These are phyloP conservation scores for Micrasema minimum DNA, from an alignment of 1,140 invertebrate species.

Conservation along the genomic window DNA sequence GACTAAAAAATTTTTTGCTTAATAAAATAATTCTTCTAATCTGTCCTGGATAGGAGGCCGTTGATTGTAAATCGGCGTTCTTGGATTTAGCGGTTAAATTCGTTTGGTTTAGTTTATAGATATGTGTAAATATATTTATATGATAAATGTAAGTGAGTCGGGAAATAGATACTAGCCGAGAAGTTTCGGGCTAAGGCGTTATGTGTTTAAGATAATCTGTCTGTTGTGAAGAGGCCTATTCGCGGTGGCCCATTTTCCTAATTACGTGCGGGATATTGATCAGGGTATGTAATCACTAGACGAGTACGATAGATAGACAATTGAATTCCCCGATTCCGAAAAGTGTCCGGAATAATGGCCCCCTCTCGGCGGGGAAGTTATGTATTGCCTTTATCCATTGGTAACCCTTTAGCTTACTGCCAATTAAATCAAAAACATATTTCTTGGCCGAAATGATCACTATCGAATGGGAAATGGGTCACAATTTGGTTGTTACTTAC, in stretches of 20 bases:
- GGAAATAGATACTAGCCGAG: conserved; percentile 35
- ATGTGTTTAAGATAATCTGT: conserved; percentile 51
- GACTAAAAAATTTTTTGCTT: conserved; percentile 52
- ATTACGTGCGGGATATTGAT: conserved; percentile 44
- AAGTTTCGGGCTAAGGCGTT: conserved; percentile 29
- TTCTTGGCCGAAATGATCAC: too few relatives aligned
- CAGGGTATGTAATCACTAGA: conserved; percentile 54
- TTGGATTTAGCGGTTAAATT: conserved; percentile 49
- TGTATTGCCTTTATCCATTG: too few relatives aligned
- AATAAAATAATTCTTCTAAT: conserved; percentile 53
- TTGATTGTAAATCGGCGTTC: conserved; percentile 46
- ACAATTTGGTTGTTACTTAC: conserved; percentile 68
- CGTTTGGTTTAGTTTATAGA: conserved; percentile 53
- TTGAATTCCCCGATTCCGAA: conserved; percentile 50
- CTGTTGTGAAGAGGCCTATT: conserved; percentile 44
- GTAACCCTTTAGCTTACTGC: conserved; percentile 55
- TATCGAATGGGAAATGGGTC: conserved; percentile 51
- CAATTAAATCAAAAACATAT: conserved; percentile 55
- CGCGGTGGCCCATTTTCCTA: conserved; percentile 14
- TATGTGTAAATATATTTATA: conserved; percentile 53
- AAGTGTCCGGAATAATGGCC: conserved; percentile 28
- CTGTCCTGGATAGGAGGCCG: conserved; percentile 44
- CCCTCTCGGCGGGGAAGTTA: conserved; percentile 44
- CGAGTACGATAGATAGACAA: conserved; percentile 54
- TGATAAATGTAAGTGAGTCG: conserved; percentile 50